Evolutionary conservation across 2,797 vertebrate genomes (phyloP), one percentile per base, ranked within the genome.

Genomic region (Phoxinus dragarum): DNA sequence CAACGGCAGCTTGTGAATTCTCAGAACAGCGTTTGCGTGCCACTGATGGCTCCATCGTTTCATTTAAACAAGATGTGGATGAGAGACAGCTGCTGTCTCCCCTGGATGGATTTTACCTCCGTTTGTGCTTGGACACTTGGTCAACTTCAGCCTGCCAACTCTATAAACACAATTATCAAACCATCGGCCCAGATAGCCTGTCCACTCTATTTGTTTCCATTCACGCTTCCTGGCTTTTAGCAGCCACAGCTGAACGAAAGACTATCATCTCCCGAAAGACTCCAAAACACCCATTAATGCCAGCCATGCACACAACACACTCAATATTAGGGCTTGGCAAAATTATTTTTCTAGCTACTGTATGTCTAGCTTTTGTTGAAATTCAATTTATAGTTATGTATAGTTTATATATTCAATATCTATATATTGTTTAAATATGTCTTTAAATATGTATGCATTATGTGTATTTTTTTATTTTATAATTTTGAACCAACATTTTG

Each of bases 131-230:
- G 84, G 90, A 88, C 91, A 90, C 92, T 94, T 92, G 93, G 88
- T 89, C 83, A 87, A 74, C 80, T 88, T 84, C 52, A 40, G 89
- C 88, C 91, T 91, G 92, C 92, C 94, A 94, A 91, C 79, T 86
- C 90, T 84, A 89, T 59, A 88, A 91, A 93, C 91, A 90, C 90
- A 91, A 93, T 93, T 94, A 94, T 94, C 91, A 89, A n/a, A 17
- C 66, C 73, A 36, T 90, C 87, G 66, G 89, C 89, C 88, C 89
- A 90, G 92, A 90, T 87, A 67, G 36, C 52, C 85, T 78, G 89
- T 82, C 88, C 89, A 92, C 61, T 75, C 42, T 21, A 68, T 44
- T 90, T 91, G 83, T 89, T 88, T 90, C 91, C 90, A 92, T 94
- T 94, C 93, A 91, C 90, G 91, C 90, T 91, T 87, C 34, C 89